These are phyloP conservation scores for Cheilosia pagana DNA, from an alignment of 2,888 invertebrate species.

Conservation along the genomic window DNA sequence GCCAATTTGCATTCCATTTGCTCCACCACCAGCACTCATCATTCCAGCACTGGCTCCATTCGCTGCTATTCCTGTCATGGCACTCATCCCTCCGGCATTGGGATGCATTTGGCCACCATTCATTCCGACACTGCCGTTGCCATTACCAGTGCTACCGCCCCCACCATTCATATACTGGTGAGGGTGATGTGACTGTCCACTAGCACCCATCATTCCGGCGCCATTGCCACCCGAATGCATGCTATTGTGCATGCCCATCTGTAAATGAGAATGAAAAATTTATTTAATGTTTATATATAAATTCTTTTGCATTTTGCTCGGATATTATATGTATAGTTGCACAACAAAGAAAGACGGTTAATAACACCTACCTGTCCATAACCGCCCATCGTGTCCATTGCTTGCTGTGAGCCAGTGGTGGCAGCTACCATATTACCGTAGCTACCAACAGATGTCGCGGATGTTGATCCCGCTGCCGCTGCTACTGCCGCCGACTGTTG, in stretches of 20 bases:
- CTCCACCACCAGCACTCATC: conserved; percentile 82
- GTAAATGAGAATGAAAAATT: conserved; percentile 61
- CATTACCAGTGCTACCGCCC: conserved; percentile 67
- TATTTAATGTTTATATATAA: conserved; percentile 13
- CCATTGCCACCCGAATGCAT: conserved; percentile 75
- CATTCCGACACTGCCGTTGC: conserved; percentile 75
- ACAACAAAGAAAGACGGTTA: conserved; percentile 20
- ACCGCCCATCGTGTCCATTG: conserved; percentile 82
- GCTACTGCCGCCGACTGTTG: conserved; percentile 67
- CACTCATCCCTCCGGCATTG: conserved; percentile 78
- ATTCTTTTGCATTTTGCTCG: background rate
- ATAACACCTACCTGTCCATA: conserved; percentile 82
- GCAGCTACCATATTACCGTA: conserved; percentile 82
- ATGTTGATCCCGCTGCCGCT: conserved; percentile 76
- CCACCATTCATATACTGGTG: conserved; percentile 82
- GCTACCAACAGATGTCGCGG: conserved; percentile 71
- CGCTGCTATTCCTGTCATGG: conserved; percentile 78
- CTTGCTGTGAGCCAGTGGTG: conserved; percentile 81
- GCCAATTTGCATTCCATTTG: conserved; percentile 81
- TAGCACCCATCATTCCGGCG: conserved; percentile 76
- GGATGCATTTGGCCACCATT: conserved; percentile 72
- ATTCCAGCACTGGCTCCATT: conserved; percentile 79
- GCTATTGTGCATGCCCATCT: conserved; percentile 82
- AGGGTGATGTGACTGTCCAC: conserved; percentile 78
- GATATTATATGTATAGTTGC: conserved; percentile 43